A percentile compares a stretch with the other conserved stretches of the same genome.
Evolutionary conservation across 1,140 invertebrate species (phyloP).

Genomic region (roundworm (Caenorhabditis elegans)): DNA sequence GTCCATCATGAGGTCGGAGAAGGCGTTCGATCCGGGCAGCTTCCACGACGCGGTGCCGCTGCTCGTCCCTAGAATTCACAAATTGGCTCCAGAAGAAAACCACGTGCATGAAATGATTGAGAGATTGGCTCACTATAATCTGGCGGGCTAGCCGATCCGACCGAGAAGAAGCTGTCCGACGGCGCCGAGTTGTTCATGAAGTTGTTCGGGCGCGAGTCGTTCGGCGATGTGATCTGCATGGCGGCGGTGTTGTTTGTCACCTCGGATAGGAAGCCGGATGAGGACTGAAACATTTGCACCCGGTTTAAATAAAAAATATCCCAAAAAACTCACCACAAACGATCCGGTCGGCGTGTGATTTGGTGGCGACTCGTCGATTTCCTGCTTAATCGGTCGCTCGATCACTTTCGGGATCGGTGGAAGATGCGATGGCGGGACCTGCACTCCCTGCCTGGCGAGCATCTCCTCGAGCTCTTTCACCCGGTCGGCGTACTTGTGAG

Average conservation of each 20-base stretch:
- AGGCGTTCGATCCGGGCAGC: constrained; percentile 19
- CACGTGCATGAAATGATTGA: neutral
- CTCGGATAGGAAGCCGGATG: constrained; percentile 61
- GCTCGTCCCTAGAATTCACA: neutral
- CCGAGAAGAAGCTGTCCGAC: constrained; percentile 42
- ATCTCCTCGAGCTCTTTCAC: constrained; percentile 70
- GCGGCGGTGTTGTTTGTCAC: constrained; percentile 56
- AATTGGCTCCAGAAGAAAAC: neutral
- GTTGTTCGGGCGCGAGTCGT: neutral
- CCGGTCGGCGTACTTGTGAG: constrained; percentile 78
- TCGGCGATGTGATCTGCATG: constrained; percentile 62
- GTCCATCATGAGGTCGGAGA: constrained; percentile 50
- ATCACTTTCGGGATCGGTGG: constrained; percentile 49
- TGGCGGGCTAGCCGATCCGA: constrained; percentile 39
- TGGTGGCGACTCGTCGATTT: constrained; percentile 58
- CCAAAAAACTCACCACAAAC: constrained; percentile 41
- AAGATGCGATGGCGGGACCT: constrained; percentile 55
- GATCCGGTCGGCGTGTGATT: constrained; percentile 58
- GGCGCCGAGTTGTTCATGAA: constrained; percentile 40
- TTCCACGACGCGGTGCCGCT: neutral
- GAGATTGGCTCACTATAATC: constrained; percentile 41
- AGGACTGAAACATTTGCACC: constrained; percentile 34
- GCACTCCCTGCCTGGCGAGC: constrained; percentile 60
- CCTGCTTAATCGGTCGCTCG: constrained; percentile 62
- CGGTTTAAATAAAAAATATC: too few species aligned